Evolutionary conservation across 1,140 invertebrate species (phyloP), one percentile per base, ranked within the genome.

Genomic region (Camponotus floridanus): DNA sequence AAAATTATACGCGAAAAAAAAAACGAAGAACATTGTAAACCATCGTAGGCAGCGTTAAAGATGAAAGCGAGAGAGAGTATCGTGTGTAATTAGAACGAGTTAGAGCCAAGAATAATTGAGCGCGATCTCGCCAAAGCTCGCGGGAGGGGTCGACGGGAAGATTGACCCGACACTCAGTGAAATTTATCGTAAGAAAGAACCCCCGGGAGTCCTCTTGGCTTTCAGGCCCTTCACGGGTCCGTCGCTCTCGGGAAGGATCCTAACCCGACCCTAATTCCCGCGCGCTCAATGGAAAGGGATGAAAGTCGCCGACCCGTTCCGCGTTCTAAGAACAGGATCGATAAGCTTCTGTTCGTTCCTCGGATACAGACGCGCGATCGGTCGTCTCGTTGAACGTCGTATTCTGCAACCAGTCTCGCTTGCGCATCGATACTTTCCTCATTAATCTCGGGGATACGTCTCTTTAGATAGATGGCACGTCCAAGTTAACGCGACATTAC

Each of bases 161-260:
- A 90, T 90, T 85, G 89, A 90, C 79, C 88, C 88, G 70, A 57
- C 76, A 67, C 88, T 90, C 88, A 89, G 88, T 90, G 88, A 90
- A 90, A 90, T 90, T 90, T 90, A 90, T 90, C 88, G 89, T 90
- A 88, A 90, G 87, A 90, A 90, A 79, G 86, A 90, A 88, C 86
- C 88, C 76, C 88, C 48, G 15, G 48, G 86, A 85, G 88, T 86
- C 86, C 81, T 86, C 80, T 89, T 51, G 86, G 86, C 86, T 90
- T 86, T 88, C 88, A 83, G 55, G 76, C 55, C 86, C 86, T 83
- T 74, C 81, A 85, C 73, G 71, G 76, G 73, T 87, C 86, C 81
- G 67, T 83, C 26, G 26, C 80, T 85, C 70, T 87, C 80, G 89
- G 81, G 87, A 90, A 90, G 61, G 88, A 90, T 89, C 85, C 88